Evolutionary conservation across 1,140 invertebrate genomes (phyloP).

Genomic region (Aphelenchoides fujianensis): DNA sequence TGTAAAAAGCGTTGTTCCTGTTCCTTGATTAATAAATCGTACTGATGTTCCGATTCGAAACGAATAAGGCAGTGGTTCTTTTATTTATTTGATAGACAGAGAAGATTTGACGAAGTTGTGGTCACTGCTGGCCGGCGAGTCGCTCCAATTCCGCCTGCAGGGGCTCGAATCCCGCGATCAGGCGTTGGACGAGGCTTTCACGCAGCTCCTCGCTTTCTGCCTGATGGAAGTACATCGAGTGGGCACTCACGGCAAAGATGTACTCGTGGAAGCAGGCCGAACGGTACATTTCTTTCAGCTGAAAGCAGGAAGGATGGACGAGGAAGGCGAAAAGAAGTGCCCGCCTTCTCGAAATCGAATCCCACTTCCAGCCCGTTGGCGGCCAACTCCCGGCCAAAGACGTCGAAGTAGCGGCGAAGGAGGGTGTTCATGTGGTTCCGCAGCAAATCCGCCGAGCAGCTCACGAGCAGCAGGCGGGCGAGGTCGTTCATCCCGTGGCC

Average conservation of each 20-base stretch:
- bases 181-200: background rate
- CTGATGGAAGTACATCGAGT: background rate
- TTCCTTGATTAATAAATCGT: no score
- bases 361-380: background rate
- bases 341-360: background rate
- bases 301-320: background rate
- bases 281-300: conserved; percentile 17
- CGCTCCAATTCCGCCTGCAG: background rate
- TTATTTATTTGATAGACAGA: background rate
- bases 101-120: background rate
- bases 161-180: conserved; percentile 5
- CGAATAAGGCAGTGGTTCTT: background rate
- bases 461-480: conserved; percentile 2
- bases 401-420: conserved; percentile 12
- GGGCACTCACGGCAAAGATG: conserved; percentile 6
- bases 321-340: background rate
- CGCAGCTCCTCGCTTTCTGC: background rate
- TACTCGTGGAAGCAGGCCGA: background rate
- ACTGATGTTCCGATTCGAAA: no score
- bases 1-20: no score
- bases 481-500: conserved; percentile 14
- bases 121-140: no score
- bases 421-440: background rate
- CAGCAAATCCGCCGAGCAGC: background rate
- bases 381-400: background rate